Base-by-base conservation (phyloP, 2,888 invertebrate genomes). In the Kuschelorhynchus macadamiae region DNA sequence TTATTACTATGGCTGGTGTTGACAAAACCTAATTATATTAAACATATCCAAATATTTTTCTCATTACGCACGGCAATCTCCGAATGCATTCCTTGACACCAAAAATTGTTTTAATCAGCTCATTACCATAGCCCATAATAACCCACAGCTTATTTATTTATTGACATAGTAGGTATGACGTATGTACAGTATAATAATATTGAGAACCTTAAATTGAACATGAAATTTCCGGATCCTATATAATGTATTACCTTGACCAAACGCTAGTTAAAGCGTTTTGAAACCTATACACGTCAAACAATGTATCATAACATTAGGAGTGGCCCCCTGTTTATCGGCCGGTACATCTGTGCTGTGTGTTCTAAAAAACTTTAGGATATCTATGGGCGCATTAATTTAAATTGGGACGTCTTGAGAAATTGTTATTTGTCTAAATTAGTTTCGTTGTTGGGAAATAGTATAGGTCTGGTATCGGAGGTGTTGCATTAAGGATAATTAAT, bases 141-240 rank as follows among this genome's bases (percentile, higher is more conserved):
- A 36, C 52, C 52, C 52, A 33, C 36, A 17, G 17, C 18, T 32
- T 52, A 20, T 14, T 52, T 11, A 39, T 39, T n/a, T 9, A 33
- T 11, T 9, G 33, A 33, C n/a, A n/a, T n/a, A n/a, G 25, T 7
- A 3, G 25, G 25, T 7, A 25, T 25, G 7, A 5, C 3, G 3
- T 25, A 25, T 16, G 14, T 32, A 12, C 20, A 12, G 20, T 49
- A 32, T 33, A 14, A 3, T 11, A 7, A 30, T 8, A 49, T 8
- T 14, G 2, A 32, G 20, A 52, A 42, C 25, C 30, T 1, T 44
- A 63, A 47, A 46, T 32, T 20, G 20, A 53, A 66, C 53, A 47
- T 33, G 59, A 55, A 61, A 62, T 62, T 62, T 67, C 67, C 67
- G 67, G 62, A 62, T 62, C 67, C 39, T 33, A 50, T 56, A 50